Evolutionary conservation across 2,888 invertebrate species (phyloP).

Genomic region (Gymnoscelis rufifasciata): DNA sequence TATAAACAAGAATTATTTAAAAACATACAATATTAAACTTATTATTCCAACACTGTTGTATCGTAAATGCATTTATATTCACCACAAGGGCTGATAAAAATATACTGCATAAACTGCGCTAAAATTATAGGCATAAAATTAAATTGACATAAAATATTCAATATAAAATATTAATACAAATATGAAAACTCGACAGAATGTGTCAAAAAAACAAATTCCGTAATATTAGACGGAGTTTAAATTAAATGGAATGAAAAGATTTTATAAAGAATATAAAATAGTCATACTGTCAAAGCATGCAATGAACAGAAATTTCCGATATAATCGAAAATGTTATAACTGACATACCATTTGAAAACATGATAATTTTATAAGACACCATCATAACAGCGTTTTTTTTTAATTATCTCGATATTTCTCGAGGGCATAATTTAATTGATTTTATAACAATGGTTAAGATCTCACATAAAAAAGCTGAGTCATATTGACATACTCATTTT

Average conservation of each 20-base stretch:
- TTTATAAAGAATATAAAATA: neutral
- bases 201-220: neutral
- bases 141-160: neutral
- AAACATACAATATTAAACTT: constrained; percentile 65
- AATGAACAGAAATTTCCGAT: neutral
- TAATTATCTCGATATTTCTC: too few species aligned
- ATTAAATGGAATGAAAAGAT: constrained; percentile 2
- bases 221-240: neutral
- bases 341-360: too few species aligned
- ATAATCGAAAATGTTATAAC: too few species aligned
- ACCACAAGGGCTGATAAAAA: constrained; percentile 38
- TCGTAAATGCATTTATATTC: constrained; percentile 65
- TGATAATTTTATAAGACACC: too few species aligned
- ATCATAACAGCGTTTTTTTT: too few species aligned
- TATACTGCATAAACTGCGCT: constrained; percentile 8
- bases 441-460: too few species aligned
- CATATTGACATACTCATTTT: too few species aligned
- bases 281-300: neutral
- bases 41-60: constrained; percentile 68
- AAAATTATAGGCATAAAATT: constrained; percentile 6
- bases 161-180: neutral
- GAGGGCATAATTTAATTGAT: too few species aligned
- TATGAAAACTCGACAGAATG: neutral
- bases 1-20: constrained; percentile 73
- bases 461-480: too few species aligned